These are phyloP conservation scores for Drosophila algonquin DNA, from an alignment of 2,888 invertebrate genomes.

Conservation along the genomic window DNA sequence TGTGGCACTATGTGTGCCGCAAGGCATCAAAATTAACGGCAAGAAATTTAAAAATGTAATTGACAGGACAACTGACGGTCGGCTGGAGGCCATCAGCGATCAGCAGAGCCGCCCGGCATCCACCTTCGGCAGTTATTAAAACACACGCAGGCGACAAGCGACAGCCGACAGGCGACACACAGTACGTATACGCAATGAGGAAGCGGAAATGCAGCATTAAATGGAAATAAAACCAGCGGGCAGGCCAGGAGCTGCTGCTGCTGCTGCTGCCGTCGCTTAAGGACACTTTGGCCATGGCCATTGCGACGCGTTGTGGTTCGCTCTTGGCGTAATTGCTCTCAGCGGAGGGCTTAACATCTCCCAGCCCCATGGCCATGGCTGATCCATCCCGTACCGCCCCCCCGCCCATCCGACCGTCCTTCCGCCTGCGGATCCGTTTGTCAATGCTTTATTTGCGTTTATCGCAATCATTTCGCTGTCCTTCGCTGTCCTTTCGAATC, in stretches of 20 bases:
- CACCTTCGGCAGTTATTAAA: constrained; percentile 68
- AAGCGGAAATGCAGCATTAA: constrained; percentile 72
- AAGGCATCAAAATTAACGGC: constrained; percentile 70
- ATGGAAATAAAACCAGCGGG: constrained; percentile 58
- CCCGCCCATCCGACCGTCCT: constrained; percentile 11
- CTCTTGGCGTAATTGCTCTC: constrained; percentile 70
- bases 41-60: constrained; percentile 73
- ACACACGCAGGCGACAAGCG: constrained; percentile 25
- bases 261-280: constrained; percentile 10
- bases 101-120: background rate
- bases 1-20: constrained; percentile 15
- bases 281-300: constrained; percentile 32
- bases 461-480: constrained; percentile 64
- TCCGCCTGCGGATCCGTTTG: constrained; percentile 43
- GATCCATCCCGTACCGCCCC: background rate
- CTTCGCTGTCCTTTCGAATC: constrained; percentile 34
- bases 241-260: constrained; percentile 8
- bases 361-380: background rate
- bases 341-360: constrained; percentile 62
- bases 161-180: constrained; percentile 9
- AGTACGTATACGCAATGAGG: constrained; percentile 64
- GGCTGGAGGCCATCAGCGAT: constrained; percentile 30
- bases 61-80: constrained; percentile 68
- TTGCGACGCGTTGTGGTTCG: constrained; percentile 36
- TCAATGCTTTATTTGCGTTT: constrained; percentile 67